phyloP scores from a whole-genome alignment of 1,140 invertebrate species.

The Drosophila murphyi region DNA sequence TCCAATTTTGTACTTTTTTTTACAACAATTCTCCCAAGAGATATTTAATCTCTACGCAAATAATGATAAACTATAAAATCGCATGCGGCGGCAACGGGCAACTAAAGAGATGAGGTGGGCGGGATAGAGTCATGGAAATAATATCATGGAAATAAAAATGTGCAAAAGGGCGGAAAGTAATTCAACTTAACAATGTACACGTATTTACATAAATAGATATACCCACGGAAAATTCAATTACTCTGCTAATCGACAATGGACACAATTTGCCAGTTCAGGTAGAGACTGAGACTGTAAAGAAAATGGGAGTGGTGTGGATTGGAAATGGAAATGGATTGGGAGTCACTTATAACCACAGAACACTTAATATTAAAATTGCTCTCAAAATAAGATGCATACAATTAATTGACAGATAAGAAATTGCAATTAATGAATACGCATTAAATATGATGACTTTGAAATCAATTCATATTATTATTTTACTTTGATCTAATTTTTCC shows the following conservation, averaged over 20 bases:
- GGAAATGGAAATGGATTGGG: too few species aligned
- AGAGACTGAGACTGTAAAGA: not conserved
- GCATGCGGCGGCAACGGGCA: slow-evolving; percentile 51
- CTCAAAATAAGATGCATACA: too few species aligned
- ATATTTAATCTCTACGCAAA: slow-evolving; percentile 76
- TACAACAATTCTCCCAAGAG: slow-evolving; percentile 70
- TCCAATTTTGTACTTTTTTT: slow-evolving; percentile 11
- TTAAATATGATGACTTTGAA: too few species aligned
- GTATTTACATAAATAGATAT: slow-evolving; percentile 82
- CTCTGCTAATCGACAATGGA: slow-evolving; percentile 57
- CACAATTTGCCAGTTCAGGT: slow-evolving; percentile 11
- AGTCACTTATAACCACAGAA: too few species aligned
- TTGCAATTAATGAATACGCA: too few species aligned
- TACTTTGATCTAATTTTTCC: too few species aligned
- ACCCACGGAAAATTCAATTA: slow-evolving; percentile 74
- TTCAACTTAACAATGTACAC: slow-evolving; percentile 82
- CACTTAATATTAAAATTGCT: too few species aligned
- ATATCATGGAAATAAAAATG: slow-evolving; percentile 80
- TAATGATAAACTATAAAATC: slow-evolving; percentile 83
- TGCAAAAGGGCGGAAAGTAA: slow-evolving; percentile 80
- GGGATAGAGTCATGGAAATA: slow-evolving; percentile 57
- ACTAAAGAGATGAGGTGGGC: not conserved
- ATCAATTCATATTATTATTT: too few species aligned
- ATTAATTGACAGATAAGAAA: too few species aligned
- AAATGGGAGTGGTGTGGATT: not conserved